A percentile compares a stretch with the other conserved stretches of the same genome.
phyloP scores from a whole-genome alignment of 2,888 invertebrate species.

The Coenonympha glycerion region DNA sequence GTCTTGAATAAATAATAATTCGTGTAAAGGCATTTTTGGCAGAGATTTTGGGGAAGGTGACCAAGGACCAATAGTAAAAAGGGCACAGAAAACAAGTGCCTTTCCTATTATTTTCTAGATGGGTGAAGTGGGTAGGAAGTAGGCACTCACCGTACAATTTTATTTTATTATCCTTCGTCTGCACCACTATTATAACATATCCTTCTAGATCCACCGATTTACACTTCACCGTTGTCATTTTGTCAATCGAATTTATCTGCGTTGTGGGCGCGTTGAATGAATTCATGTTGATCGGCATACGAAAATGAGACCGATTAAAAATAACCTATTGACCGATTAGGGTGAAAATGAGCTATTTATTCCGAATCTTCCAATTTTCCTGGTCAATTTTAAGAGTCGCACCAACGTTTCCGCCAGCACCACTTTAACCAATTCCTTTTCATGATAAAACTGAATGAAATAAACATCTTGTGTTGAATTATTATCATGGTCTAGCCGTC shows the following conservation, averaged over 20 bases:
- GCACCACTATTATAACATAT: constrained; percentile 95
- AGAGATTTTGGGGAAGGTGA: too few relatives aligned
- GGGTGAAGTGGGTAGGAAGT: background rate
- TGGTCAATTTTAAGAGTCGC: constrained; percentile 24
- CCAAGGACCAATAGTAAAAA: too few relatives aligned
- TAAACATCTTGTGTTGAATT: constrained; percentile 52
- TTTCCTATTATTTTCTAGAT: too few relatives aligned
- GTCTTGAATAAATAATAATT: too few relatives aligned
- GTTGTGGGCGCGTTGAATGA: constrained; percentile 69
- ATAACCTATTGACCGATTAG: constrained; percentile 7
- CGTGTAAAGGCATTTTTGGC: too few relatives aligned
- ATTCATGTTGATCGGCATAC: constrained; percentile 54
- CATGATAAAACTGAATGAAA: constrained; percentile 42
- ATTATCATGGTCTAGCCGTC: constrained; percentile 46
- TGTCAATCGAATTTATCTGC: constrained; percentile 67
- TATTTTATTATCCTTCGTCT: constrained; percentile 94
- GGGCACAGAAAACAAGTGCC: too few relatives aligned
- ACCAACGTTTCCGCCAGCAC: constrained; percentile 71
- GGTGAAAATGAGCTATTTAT: background rate
- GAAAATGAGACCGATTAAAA: constrained; percentile 32
- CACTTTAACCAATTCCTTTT: constrained; percentile 63
- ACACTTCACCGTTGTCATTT: constrained; percentile 70
- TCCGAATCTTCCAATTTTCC: background rate
- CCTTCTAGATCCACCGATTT: constrained; percentile 91
- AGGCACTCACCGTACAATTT: constrained; percentile 87